phyloP scores from a whole-genome alignment of 2,888 invertebrate genomes.

The Sesia apiformis region DNA sequence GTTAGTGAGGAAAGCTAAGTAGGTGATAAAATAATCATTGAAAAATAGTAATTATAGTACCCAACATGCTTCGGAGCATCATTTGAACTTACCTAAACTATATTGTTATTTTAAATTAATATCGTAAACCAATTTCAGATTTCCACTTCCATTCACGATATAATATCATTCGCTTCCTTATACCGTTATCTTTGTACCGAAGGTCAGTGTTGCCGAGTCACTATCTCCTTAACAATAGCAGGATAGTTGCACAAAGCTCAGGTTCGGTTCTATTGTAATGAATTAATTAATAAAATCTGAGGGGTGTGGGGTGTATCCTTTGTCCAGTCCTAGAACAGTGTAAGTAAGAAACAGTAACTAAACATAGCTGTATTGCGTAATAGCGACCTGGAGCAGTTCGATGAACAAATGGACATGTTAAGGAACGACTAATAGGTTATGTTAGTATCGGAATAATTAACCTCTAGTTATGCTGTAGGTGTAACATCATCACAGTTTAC shows the following conservation, averaged over 20 bases:
- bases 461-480: too few species aligned
- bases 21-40: too few species aligned
- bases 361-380: too few species aligned
- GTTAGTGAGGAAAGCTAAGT: too few species aligned
- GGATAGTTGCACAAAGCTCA: constrained; percentile 60
- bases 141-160: neutral
- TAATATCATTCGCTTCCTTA: neutral
- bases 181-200: constrained; percentile 8
- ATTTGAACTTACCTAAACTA: too few species aligned
- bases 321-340: constrained; percentile 34
- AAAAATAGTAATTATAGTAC: too few species aligned
- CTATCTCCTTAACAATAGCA: constrained; percentile 43
- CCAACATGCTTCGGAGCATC: too few species aligned
- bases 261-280: constrained; percentile 68
- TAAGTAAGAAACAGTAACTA: neutral
- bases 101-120: neutral
- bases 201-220: constrained; percentile 54
- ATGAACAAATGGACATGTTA: too few species aligned
- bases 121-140: neutral
- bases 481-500: too few species aligned
- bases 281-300: constrained; percentile 73
- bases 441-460: too few species aligned
- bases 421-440: too few species aligned
- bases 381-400: too few species aligned
- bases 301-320: constrained; percentile 38